These are phyloP conservation scores for Ispidina picta DNA, from an alignment of 2,797 vertebrate genomes.

Conservation along the genomic window DNA sequence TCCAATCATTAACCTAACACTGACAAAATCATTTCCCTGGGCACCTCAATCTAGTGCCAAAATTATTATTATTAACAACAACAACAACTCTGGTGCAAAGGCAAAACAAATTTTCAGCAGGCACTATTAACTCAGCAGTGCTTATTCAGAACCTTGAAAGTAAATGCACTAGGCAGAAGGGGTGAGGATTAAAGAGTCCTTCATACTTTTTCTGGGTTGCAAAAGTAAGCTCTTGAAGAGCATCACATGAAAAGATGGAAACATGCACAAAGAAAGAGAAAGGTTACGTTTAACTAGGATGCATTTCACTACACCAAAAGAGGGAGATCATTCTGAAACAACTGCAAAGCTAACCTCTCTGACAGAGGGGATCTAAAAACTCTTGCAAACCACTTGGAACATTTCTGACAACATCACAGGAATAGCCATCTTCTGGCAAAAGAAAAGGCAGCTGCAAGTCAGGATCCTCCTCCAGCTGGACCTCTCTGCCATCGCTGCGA, in stretches of 20 bases:
- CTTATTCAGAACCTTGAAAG: not conserved
- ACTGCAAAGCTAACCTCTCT: constrained; percentile 85
- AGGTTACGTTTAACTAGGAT: not conserved
- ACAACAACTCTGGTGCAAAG: not conserved
- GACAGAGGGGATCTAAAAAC: constrained; percentile 95
- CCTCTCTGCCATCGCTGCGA: constrained; percentile 93
- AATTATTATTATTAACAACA: too few species aligned
- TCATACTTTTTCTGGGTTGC: not conserved
- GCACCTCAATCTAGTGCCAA: not conserved
- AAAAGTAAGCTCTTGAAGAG: not conserved
- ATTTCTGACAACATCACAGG: constrained; percentile 95
- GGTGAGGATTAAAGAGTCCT: not conserved
- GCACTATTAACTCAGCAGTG: not conserved
- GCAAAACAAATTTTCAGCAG: not conserved
- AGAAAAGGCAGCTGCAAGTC: constrained; percentile 97
- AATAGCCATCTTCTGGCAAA: constrained; percentile 96
- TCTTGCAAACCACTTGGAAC: constrained; percentile 96
- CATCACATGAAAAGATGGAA: too few species aligned
- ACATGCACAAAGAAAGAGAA: not conserved
- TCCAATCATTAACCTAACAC: too few species aligned
- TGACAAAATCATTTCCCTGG: too few species aligned
- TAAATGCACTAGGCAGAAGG: not conserved
- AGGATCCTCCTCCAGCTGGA: constrained; percentile 95
- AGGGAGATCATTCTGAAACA: not conserved
- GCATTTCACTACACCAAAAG: not conserved